phyloP scores from a whole-genome alignment of 2,797 vertebrate species.

The Picus viridis region DNA sequence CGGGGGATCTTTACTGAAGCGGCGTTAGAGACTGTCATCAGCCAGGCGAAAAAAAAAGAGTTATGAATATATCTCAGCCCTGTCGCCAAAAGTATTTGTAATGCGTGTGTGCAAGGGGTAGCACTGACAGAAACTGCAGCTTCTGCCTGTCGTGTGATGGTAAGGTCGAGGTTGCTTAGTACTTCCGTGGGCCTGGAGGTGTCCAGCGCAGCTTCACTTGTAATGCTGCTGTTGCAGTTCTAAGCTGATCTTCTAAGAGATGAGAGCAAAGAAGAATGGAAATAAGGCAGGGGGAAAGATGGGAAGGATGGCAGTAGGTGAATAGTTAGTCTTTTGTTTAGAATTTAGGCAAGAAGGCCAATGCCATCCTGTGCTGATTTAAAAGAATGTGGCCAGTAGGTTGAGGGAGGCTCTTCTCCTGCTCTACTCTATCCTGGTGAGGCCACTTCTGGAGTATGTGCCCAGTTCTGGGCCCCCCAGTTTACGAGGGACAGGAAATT shows the following conservation, averaged over 20 bases:
- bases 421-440: too few species aligned
- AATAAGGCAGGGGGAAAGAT: neutral
- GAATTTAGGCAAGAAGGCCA: neutral
- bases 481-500: too few species aligned
- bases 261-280: neutral
- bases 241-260: neutral
- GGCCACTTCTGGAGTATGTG: too few species aligned
- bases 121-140: fast-evolving
- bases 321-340: neutral
- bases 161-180: neutral
- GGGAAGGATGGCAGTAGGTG: neutral
- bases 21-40: fast-evolving
- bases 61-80: fast-evolving
- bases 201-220: neutral
- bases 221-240: neutral
- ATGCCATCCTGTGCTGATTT: too few species aligned
- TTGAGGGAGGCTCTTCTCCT: too few species aligned
- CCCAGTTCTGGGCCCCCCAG: too few species aligned
- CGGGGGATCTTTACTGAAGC: neutral
- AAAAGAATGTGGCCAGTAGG: too few species aligned
- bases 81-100: fast-evolving
- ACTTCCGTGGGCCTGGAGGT: fast-evolving
- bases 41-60: fast-evolving
- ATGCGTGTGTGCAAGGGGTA: fast-evolving
- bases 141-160: fast-evolving